Evolutionary conservation across 2,113 vertebrate genomes (phyloP).

Genomic region (Passer domesticus): DNA sequence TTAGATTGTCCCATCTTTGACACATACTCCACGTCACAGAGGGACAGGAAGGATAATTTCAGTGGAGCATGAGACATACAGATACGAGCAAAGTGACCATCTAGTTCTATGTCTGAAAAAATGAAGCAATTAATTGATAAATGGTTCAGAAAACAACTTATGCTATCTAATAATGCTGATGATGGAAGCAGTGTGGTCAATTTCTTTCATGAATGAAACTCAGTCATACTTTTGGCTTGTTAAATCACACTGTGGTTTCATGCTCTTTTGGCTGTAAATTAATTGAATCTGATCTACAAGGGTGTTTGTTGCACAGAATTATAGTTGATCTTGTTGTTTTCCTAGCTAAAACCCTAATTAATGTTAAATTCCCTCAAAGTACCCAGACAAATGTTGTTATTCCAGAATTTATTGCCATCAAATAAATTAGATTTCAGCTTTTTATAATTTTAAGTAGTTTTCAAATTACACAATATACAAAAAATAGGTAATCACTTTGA

Average conservation of each 20-base stretch:
- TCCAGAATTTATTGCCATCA: not conserved
- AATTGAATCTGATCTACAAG: not conserved
- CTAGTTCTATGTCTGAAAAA: not conserved
- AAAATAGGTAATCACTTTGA: not conserved
- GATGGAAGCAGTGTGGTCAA: not conserved
- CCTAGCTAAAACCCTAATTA: not conserved
- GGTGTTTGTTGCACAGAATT: not conserved
- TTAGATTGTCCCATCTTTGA: not conserved
- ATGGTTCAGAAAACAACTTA: not conserved
- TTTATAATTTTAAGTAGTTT: not conserved
- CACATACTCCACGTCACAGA: not conserved
- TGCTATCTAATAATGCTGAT: not conserved
- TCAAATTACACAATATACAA: not conserved
- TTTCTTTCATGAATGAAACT: not conserved
- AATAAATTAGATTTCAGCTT: not conserved
- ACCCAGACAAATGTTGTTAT: not conserved
- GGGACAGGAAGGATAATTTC: not conserved
- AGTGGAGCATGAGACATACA: not conserved
- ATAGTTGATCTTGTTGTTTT: not conserved
- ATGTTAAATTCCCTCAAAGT: not conserved
- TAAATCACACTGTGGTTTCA: not conserved
- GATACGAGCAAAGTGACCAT: not conserved
- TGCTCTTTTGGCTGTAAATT: not conserved
- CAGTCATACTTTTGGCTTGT: not conserved
- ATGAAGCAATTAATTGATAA: not conserved